Base-by-base conservation (phyloP, 2,797 vertebrate species). In the Gymnoscopelus braueri region DNA sequence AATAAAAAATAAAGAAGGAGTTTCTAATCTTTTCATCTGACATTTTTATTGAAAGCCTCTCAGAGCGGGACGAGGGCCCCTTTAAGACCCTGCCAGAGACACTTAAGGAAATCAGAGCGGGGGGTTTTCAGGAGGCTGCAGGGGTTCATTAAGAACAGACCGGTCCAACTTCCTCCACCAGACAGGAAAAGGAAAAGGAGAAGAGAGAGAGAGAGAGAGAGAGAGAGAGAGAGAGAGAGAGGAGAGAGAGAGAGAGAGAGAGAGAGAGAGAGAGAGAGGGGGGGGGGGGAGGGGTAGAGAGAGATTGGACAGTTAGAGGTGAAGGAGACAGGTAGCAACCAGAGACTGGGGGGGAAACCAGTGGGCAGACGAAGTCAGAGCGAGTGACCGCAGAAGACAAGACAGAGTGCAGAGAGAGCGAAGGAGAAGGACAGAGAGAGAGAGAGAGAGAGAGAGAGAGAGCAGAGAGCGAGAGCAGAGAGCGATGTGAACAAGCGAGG, bases 141-240 rank as follows among this genome's bases (percentile, higher is more conserved):
- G 90, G 90, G 89, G 90, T 92, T 93, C 89, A 92, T 93, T 94
- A 93, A 83, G 83, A 89, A 80, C 83, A 87, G 88, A 88, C 89
- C 81, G 72, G 82, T 83, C 84, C 79, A 75, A 88, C 90, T 89
- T 92, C 86, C 89, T 89, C 73, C 78, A 79, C 72, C 79, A 82
- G 72, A 63, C 84, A 86, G 73, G 77, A 80, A 81, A 86, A 86
- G 73, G 77, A 80, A 81, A 86, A 81, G 13, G 12, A 62, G 67
- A 69, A 39, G 47, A 69, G 35, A 10, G 67, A 53, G 47, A 63
- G 69, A 60, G 58, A 50, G 52, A 24, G 62, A 13, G 58, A 78
- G 59, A 77, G 64, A 49, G 64, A 63, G 67, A 72, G 65, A 84
- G 74, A 69, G 68, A 79, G 39, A 69, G 65, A 80, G 73, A 75